Evolutionary conservation across 1,140 invertebrate genomes (phyloP), one percentile per base, ranked within the genome.

Genomic region (Thaumetopoea pityocampa): DNA sequence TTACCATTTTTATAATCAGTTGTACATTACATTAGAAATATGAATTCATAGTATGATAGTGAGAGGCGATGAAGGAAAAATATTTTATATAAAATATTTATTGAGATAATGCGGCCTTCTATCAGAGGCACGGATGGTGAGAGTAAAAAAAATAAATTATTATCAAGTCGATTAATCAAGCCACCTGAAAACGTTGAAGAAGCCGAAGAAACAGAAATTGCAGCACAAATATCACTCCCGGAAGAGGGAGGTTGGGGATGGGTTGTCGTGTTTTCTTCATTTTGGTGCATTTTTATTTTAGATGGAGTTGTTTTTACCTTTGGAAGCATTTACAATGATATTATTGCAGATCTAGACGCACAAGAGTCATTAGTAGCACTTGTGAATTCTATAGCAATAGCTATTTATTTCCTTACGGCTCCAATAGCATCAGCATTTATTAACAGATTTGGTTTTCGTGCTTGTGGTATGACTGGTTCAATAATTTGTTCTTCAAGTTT

Each of bases 401-500:
- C 77, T 7, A 46, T 83, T 26, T 81, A 81, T 55, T 77, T 76
- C 48, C 50, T 76, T 10, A 57, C 41, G 91, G 94, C 93, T 18
- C 94, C 94, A 1, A 78, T 96, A 51, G 92, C 92, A 4, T 92
- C 92, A 52, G 90, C 91, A 1, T 72, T 95, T 22, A 82, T 87
- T 24, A 94, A 94, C 57, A 76, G 87, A 16, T 94, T 89, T 72
- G 93, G 93, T 5, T 94, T 94, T 69, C 85, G 93, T 42, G 70
- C 85, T 1, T 90, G 93, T 5, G 87, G 89, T 0, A 90, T 95
- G 43, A 61, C 88, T 7, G 94, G 94, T 19, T 79, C 77, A 16
- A 43, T 79, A 27, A 36, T 79, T 16, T 63, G 63, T 57, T 59
- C 72, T 3, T 58, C 67, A 45, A 64, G 68, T 10, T 60, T 81